phyloP scores from a whole-genome alignment of 1,140 invertebrate species.

The Schlechtendalia chinensis region DNA sequence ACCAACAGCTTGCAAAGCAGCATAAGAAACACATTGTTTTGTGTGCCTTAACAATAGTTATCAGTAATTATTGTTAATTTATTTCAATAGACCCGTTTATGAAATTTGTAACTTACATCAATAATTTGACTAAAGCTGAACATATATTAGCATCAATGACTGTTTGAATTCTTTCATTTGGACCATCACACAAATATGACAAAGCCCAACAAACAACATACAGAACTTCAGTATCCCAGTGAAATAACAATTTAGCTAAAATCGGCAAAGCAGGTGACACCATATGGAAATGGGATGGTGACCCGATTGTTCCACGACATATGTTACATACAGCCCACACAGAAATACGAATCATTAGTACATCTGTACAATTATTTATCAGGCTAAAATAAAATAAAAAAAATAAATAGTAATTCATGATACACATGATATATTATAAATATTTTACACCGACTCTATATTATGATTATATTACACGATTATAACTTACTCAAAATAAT shows the following conservation, averaged over 20 bases:
- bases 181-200: slow-evolving; percentile 91
- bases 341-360: slow-evolving; percentile 93
- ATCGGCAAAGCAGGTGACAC: slow-evolving; percentile 77
- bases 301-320: slow-evolving; percentile 88
- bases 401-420: too few relatives aligned
- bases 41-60: slow-evolving; percentile 69
- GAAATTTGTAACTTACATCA: slow-evolving; percentile 68
- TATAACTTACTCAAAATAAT: too few relatives aligned
- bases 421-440: too few relatives aligned
- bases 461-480: too few relatives aligned
- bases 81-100: slow-evolving; percentile 1
- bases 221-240: slow-evolving; percentile 86
- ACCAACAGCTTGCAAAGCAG: slow-evolving; percentile 90
- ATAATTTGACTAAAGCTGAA: slow-evolving; percentile 85
- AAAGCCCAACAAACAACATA: slow-evolving; percentile 95
- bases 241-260: slow-evolving; percentile 81
- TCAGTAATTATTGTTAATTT: not conserved
- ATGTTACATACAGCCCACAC: slow-evolving; percentile 96
- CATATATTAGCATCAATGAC: slow-evolving; percentile 96
- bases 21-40: slow-evolving; percentile 86
- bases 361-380: slow-evolving; percentile 56
- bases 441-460: too few relatives aligned
- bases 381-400: slow-evolving; percentile 38
- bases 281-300: slow-evolving; percentile 88
- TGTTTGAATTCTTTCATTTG: slow-evolving; percentile 97